Evolutionary conservation across 1,140 invertebrate genomes (phyloP).

Genomic region (Steinernema khuongi): DNA sequence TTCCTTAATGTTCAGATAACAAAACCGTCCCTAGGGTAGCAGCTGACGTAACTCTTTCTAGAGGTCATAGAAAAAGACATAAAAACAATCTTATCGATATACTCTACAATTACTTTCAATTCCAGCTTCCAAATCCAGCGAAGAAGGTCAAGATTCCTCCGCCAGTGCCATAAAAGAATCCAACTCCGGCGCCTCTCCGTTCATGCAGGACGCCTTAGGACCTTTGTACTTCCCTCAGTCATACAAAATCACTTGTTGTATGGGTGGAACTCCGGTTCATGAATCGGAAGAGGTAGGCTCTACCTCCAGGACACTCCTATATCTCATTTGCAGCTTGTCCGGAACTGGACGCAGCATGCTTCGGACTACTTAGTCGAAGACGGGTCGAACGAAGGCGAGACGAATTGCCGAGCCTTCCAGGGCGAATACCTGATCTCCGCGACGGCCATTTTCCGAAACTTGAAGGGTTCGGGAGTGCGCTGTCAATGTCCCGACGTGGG

Average conservation of each 20-base stretch:
- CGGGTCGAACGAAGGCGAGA: neutral
- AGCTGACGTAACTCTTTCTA: too few relatives aligned
- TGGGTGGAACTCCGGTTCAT: neutral
- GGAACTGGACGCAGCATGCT: neutral
- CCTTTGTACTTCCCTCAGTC: neutral
- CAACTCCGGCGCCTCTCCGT: neutral
- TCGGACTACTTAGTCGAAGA: neutral
- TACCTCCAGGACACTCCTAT: neutral
- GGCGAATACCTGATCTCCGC: slow-evolving; percentile 2
- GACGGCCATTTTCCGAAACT: neutral
- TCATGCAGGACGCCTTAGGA: neutral
- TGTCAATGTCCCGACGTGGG: neutral
- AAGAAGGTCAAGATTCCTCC: neutral
- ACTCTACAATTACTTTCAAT: too few relatives aligned
- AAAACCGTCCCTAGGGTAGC: too few relatives aligned
- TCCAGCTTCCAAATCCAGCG: too few relatives aligned
- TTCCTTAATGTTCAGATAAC: too few relatives aligned
- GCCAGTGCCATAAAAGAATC: neutral
- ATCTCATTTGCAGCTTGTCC: neutral
- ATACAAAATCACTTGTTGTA: neutral
- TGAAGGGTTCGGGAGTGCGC: neutral
- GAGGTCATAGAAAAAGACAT: too few relatives aligned
- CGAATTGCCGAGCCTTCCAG: neutral
- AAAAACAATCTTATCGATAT: too few relatives aligned
- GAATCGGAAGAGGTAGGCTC: neutral